These are phyloP conservation scores for Chionomys nivalis DNA, from an alignment of 2,113 vertebrate species.

Conservation along the genomic window DNA sequence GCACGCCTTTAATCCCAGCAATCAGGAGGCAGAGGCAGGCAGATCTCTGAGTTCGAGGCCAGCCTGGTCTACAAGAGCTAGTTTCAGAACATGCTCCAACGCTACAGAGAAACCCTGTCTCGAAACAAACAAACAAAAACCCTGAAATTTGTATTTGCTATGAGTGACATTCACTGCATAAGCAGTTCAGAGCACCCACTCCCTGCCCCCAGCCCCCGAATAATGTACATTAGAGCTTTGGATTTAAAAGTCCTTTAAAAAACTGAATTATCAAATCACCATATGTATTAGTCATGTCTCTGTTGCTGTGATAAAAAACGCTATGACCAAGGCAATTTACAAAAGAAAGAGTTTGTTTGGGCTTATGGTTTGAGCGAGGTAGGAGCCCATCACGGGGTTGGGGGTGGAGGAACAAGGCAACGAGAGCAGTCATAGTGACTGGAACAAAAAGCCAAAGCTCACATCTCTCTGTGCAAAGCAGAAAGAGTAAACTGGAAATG, in stretches of 20 bases:
- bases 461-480: background rate
- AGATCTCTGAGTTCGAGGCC: too few relatives aligned
- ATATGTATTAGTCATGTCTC: background rate
- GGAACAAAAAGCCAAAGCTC: background rate
- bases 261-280: background rate
- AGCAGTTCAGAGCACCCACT: background rate
- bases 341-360: background rate
- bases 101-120: too few relatives aligned
- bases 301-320: background rate
- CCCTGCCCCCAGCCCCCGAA: background rate
- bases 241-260: background rate
- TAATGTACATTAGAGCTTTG: background rate
- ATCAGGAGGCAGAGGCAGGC: too few relatives aligned
- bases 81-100: too few relatives aligned
- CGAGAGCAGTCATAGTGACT: background rate
- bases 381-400: background rate
- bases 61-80: too few relatives aligned
- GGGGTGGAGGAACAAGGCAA: accelerated
- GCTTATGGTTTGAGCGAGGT: background rate
- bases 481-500: background rate
- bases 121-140: background rate
- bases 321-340: background rate
- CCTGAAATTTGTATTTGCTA: slow-evolving; percentile 1
- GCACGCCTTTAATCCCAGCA: too few relatives aligned
- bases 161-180: background rate